Conservation (phyloP, 2,113 vertebrate species). For the Greenwoodochromis staneri region DNA sequence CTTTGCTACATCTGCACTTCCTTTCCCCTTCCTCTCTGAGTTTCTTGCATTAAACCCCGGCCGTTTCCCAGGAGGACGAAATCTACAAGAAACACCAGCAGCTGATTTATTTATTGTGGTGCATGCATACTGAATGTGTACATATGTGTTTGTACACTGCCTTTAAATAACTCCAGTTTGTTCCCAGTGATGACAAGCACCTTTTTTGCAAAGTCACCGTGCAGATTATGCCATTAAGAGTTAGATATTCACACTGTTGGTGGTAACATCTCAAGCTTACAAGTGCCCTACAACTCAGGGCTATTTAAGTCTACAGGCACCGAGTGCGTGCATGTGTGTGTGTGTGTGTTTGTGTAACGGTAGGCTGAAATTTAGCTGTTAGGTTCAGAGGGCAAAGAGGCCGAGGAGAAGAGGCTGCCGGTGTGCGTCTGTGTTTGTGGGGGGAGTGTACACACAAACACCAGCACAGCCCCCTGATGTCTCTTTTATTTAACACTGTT, state of each 20-base stretch:
- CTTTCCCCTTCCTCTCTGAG: background rate
- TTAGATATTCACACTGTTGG: background rate
- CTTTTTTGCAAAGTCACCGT: background rate
- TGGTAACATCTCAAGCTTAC: background rate
- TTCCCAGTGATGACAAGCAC: background rate
- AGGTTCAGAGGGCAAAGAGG: conserved; percentile 42
- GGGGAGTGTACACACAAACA: background rate
- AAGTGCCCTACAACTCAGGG: background rate
- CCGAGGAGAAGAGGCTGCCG: conserved; percentile 10
- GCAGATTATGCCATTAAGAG: background rate
- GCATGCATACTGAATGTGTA: background rate
- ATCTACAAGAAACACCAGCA: conserved; percentile 14
- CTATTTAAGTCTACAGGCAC: conserved; percentile 40
- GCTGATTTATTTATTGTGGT: conserved; percentile 52
- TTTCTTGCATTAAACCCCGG: conserved; percentile 10
- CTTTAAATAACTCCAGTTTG: background rate
- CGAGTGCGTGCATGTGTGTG: background rate
- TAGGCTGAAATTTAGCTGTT: conserved; percentile 59
- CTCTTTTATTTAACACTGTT: background rate
- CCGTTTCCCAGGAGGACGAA: conserved; percentile 6
- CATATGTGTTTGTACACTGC: background rate
- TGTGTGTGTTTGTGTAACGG: background rate
- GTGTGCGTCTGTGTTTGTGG: background rate
- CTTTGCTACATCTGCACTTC: background rate
- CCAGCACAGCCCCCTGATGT: background rate